Conservation (phyloP, 2,888 invertebrate genomes). For the Nemapogon koenigi region DNA sequence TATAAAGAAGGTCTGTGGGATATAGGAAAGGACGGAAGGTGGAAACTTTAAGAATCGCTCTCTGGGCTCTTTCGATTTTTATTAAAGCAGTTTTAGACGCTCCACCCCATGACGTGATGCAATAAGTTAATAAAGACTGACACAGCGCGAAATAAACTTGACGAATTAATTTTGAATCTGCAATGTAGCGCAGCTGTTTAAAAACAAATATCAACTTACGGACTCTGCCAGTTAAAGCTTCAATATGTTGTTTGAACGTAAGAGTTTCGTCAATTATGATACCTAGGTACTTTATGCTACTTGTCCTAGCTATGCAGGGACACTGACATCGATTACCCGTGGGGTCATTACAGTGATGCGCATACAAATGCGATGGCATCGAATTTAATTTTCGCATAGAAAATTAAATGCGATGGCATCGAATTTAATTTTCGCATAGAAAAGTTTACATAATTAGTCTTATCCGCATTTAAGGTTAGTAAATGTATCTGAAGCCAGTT, state of each 20-base stretch:
- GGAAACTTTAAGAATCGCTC: constrained; percentile 3
- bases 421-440: no score
- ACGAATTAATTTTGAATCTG: not conserved
- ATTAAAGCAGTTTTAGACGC: not conserved
- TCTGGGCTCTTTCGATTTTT: constrained; percentile 1
- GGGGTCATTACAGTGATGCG: not conserved
- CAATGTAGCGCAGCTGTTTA: constrained; percentile 2
- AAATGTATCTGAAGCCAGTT: constrained; percentile 12
- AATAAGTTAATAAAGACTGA: constrained; percentile 7
- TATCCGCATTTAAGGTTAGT: constrained; percentile 14
- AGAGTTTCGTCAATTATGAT: not conserved
- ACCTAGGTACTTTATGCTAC: not conserved
- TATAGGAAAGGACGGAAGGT: not conserved
- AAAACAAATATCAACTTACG: constrained; percentile 7
- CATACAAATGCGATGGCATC: no score
- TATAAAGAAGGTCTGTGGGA: not conserved
- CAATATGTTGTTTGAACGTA: not conserved
- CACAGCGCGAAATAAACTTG: constrained; percentile 4
- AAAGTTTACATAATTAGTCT: constrained; percentile 14
- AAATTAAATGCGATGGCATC: not conserved
- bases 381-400: not conserved
- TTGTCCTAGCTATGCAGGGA: not conserved
- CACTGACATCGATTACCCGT: not conserved
- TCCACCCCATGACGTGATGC: constrained; percentile 7
- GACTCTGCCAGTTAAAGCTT: not conserved